Evolutionary conservation across 2,797 vertebrate genomes (phyloP).

Genomic region (Notolepis coatsorum): DNA sequence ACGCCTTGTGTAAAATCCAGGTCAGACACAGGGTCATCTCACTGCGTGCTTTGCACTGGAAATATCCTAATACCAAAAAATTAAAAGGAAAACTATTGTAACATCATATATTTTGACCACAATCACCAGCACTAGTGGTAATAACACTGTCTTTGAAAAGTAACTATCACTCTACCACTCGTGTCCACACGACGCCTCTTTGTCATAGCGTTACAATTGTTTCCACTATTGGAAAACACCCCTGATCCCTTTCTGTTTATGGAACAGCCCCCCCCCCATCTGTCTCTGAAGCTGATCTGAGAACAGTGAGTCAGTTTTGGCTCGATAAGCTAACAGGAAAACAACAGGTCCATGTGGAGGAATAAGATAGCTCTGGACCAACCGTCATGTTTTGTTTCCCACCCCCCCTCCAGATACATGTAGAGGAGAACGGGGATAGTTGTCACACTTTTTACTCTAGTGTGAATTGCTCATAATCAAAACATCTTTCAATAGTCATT

Average conservation of each 20-base stretch:
- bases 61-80: no score
- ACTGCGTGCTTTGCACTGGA: no score
- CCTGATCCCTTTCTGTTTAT: slow-evolving; percentile 63
- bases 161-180: no score
- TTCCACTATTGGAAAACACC: slow-evolving; percentile 67
- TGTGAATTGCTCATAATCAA: no score
- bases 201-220: slow-evolving; percentile 21
- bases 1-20: no score
- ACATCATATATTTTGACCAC: no score
- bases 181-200: background rate
- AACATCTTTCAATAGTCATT: no score
- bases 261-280: slow-evolving; percentile 64
- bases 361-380: slow-evolving; percentile 72
- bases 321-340: slow-evolving; percentile 77
- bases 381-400: slow-evolving; percentile 21
- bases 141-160: no score
- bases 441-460: slow-evolving; percentile 30
- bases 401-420: slow-evolving; percentile 17
- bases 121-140: no score
- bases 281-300: slow-evolving; percentile 70
- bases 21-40: no score
- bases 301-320: slow-evolving; percentile 63
- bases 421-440: no score
- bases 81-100: no score
- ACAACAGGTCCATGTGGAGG: slow-evolving; percentile 74